Base-by-base conservation (phyloP, 2,888 invertebrate genomes). In the Lochmaea capreae region DNA sequence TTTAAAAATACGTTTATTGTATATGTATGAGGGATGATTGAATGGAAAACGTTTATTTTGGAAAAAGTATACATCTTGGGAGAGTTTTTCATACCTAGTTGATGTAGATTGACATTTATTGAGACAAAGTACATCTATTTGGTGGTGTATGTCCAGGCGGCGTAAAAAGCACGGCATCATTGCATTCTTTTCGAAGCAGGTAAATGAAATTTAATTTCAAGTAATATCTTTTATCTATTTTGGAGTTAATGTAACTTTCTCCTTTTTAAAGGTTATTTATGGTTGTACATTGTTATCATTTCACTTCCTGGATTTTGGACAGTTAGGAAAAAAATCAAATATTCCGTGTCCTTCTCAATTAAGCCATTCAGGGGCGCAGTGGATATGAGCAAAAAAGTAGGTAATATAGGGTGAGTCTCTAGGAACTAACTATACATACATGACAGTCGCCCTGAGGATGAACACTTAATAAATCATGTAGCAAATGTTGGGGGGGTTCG, bases 221-320 rank as follows among this genome's bases (percentile, higher is more conserved):
- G 33, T 58, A 67, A 46, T 54, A 58, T 33, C 65, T 72, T 63
- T 76, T 67, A 73, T 72, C 72, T 76, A 76, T 76, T 78, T 71
- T 52, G 69, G 65, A 67, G 68, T 72, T 75, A 54, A 39, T 74
- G 76, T 72, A 68, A 71, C 52, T 66, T 65, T 73, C 67, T 65
- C 49, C 63, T 72, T 74, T 66, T 69, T 72, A 74, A 61, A 63
- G 58, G 68, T 75, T 75, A 71, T 77, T 71, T 72, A 68, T 68
- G 71, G 65, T 33, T 66, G 43, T 67, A 43, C 63, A 43, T 59
- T 70, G 49, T 69, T 70, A 70, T 67, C 46, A 22, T 59, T 65
- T 63, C 58, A 42, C 42, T 71, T 63, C n/a, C 65, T n/a, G 58
- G 65, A 58, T 65, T 58, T 54, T 14, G 46, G 18, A 65, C 46